Evolutionary conservation across 2,797 vertebrate genomes (phyloP).

Genomic region (Neostethus bicornis): DNA sequence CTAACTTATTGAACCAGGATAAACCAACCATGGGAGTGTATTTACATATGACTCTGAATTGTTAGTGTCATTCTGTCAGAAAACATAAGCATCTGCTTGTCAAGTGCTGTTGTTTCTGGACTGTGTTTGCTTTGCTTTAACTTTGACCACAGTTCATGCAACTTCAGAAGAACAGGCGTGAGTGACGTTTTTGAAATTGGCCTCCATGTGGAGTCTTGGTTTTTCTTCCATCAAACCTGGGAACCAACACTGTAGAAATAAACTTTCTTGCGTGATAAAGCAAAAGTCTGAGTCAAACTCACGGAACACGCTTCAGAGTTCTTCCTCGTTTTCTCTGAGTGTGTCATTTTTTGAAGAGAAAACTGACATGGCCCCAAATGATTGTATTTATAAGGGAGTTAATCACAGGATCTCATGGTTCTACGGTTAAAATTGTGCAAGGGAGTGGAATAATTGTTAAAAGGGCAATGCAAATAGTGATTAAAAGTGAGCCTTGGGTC

Average conservation of each 20-base stretch:
- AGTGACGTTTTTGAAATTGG: constrained; percentile 24
- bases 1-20: neutral
- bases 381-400: constrained; percentile 63
- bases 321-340: constrained; percentile 48
- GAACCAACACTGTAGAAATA: constrained; percentile 27
- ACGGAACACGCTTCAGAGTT: constrained; percentile 24
- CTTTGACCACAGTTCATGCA: constrained; percentile 36
- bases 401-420: constrained; percentile 60
- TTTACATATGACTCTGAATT: constrained; percentile 8
- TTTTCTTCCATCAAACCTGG: constrained; percentile 47
- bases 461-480: constrained; percentile 79
- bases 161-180: constrained; percentile 23
- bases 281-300: constrained; percentile 43
- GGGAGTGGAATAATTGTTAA: constrained; percentile 77
- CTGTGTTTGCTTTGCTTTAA: constrained; percentile 25
- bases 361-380: constrained; percentile 45
- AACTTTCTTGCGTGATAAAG: constrained; percentile 39
- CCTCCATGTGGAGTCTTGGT: constrained; percentile 33
- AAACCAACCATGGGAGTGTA: constrained; percentile 1
- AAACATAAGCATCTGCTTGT: constrained; percentile 21
- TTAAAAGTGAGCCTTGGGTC: constrained; percentile 78
- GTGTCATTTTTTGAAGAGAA: constrained; percentile 40
- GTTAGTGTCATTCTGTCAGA: constrained; percentile 6
- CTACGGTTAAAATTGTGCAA: constrained; percentile 73
- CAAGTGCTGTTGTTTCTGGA: constrained; percentile 15